phyloP scores from a whole-genome alignment of 2,888 invertebrate species.

The Parthenolecanium corni region DNA sequence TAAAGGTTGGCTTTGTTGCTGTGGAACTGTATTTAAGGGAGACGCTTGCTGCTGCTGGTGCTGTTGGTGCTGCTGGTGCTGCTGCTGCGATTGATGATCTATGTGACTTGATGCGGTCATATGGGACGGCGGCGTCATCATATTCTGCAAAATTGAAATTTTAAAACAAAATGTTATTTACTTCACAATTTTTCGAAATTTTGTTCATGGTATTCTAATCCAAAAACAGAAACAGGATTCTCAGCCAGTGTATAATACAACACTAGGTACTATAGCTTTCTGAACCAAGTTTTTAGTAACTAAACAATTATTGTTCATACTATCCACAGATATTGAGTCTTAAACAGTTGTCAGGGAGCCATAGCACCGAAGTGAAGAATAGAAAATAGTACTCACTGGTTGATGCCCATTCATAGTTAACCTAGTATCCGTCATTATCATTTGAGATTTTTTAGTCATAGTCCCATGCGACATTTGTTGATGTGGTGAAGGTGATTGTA shows the following conservation, averaged over 20 bases:
- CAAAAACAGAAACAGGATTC: no score
- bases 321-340: no score
- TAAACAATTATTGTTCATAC: no score
- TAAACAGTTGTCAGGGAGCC: no score
- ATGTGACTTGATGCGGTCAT: conserved; percentile 6
- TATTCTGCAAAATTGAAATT: conserved; percentile 1
- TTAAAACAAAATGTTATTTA: no score
- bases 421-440: conserved; percentile 20
- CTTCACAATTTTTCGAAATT: no score
- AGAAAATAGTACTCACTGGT: background rate
- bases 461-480: conserved; percentile 29
- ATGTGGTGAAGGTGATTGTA: conserved; percentile 30
- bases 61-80: conserved; percentile 6
- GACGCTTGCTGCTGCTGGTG: conserved; percentile 12
- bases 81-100: conserved; percentile 5
- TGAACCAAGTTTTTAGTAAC: no score
- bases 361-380: no score
- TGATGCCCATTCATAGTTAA: conserved; percentile 23
- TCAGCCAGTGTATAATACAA: no score
- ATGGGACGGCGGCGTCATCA: conserved; percentile 24
- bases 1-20: conserved; percentile 13
- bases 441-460: conserved; percentile 23
- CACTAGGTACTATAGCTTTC: no score
- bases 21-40: conserved; percentile 1
- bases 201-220: no score